Base-by-base conservation (phyloP, 37 sponge, comb jelly and placozoan genomes). In the Chondrilla cf. caribensis region DNA sequence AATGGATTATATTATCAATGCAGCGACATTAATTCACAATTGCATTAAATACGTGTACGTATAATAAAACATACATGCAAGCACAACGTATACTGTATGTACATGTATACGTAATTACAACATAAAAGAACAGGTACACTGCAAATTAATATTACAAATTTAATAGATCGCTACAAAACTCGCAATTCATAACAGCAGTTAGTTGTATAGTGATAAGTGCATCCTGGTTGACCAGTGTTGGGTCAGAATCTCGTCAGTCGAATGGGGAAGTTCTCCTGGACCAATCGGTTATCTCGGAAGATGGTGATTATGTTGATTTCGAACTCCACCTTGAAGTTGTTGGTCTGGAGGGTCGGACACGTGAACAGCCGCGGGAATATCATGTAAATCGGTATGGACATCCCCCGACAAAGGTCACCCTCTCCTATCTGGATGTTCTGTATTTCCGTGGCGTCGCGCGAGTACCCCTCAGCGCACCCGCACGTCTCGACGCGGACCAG, bases 351-450 rank as follows among this genome's bases (percentile, higher is more conserved):
- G 22, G 99, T 92, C 17, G 97, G 96, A 70, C 99, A 93, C 4
- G 99, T 98, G 89, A 98, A 98, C 81, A 98, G 85, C 37, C 99
- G 84, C 2, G 99, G 99, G 78, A 98, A 98, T 54, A 96, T 95
- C 99, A 98, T 98, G 76, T 91, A 93, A 60, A 98, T 83, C 11
- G 99, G 99, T 41, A 98, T 91, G 40, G 90, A 21, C 8, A 98
- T 54, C 1, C 88, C 90, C 28, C 90, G 83, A 37, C 92, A 91
- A 22, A 98, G 91, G 64, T 98, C 96, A 0, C 96, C 96, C n/a
- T 98, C 99, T 21, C 88, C 96, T 32, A 98, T 89, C 84, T 98
- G 99, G 21, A 98, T 96, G 78, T 98, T 98, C 81, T 98, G 99
- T 15, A 98, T 98, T 66, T 98, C 99, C 3, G 99, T 98, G 11